These are phyloP conservation scores for Acanthococcus lagerstroemiae DNA, from an alignment of 2,888 invertebrate species.

Conservation along the genomic window DNA sequence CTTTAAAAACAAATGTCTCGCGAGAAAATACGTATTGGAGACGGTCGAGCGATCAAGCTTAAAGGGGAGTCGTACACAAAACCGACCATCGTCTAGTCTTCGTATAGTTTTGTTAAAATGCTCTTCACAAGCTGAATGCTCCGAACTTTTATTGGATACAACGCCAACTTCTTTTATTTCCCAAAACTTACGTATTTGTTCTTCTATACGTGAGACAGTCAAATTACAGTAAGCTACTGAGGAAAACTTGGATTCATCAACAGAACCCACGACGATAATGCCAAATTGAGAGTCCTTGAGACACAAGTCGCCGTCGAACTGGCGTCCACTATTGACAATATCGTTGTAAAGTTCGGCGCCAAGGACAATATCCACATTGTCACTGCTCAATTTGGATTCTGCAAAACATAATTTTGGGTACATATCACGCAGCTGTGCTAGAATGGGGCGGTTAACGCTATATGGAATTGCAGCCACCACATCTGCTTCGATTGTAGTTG, in stretches of 20 bases:
- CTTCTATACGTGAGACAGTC: neutral
- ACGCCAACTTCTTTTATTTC: conserved; percentile 2
- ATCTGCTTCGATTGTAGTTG: too few species aligned
- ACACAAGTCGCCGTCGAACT: neutral
- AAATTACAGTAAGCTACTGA: neutral
- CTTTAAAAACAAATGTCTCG: neutral
- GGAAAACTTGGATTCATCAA: neutral
- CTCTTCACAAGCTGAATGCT: too few species aligned
- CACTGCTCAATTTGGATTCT: neutral
- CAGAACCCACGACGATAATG: neutral
- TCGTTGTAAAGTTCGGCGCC: neutral
- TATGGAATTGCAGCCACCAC: neutral
- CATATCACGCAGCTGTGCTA: neutral
- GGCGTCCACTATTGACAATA: neutral
- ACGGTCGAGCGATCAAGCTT: too few species aligned
- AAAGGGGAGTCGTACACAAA: too few species aligned
- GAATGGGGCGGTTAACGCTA: neutral
- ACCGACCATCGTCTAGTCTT: too few species aligned
- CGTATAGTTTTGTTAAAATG: too few species aligned
- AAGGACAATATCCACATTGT: neutral
- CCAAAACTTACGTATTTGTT: neutral
- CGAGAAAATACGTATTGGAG: too few species aligned
- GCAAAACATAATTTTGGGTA: neutral
- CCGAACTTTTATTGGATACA: too few species aligned
- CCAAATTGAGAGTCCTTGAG: neutral